Base-by-base conservation (phyloP, 2,888 invertebrate genomes). In the Elegia similella region DNA sequence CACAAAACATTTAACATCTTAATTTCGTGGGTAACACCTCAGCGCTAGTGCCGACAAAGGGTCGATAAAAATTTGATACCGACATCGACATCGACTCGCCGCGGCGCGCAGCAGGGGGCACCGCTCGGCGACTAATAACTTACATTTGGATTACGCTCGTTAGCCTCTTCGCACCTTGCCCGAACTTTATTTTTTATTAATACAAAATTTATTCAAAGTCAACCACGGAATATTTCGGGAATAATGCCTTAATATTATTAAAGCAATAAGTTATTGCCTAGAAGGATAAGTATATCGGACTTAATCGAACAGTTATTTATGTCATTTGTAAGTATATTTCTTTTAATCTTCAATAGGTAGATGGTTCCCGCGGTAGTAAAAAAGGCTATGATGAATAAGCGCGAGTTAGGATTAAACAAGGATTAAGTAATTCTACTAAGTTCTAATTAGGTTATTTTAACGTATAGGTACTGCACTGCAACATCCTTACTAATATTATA, bases 101-200 rank as follows among this genome's bases (percentile, higher is more conserved):
- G 75, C 70, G 80, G 34, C 50, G 7, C 87, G 66, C 90, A 86
- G 88, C 88, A 72, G 85, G 88, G 72, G 82, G 76, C 76, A 79
- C 64, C 65, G 65, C 78, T 76, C 73, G 66, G 72, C 82, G 76
- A 77, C 88, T 88, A 87, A 88, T 88, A 89, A 88, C 86, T 89
- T 89, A 90, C 87, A 86, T 82, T 83, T 78, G 84, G 88, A 89
- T 89, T 89, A 89, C 83, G 82, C 89, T 89, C 89, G 88, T 89
- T 89, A 90, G 86, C 79, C 86, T 88, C 88, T 89, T 89, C 86
- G 87, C 90, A 88, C 89, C 90, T 89, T 88, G 77, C 72, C 77
- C 77, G 79, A 82, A 84, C 78, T 84, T 87, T 84, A 82, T 82
- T 85, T 88, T 85, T 87, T 87, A 84, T 86, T 84, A 85, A 86